Conservation (phyloP, 2,113 vertebrate species). For the Sceloporus undulatus region DNA sequence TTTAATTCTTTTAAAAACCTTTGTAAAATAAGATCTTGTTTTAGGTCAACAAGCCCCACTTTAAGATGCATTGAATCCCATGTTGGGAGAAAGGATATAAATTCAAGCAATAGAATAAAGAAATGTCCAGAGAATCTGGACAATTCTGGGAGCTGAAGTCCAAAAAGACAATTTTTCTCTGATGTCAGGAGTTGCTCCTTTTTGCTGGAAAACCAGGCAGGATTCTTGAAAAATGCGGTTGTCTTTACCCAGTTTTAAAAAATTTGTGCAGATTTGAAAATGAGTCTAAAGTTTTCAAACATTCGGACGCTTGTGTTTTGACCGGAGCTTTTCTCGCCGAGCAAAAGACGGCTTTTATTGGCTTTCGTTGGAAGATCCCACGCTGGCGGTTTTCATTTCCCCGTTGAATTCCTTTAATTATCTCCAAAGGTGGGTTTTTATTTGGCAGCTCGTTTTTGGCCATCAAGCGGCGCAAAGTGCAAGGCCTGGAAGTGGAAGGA, state of each 20-base stretch:
- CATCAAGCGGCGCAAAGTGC: conserved; percentile 49
- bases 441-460: conserved; percentile 58
- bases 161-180: too few species aligned
- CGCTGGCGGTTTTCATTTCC: conserved; percentile 69
- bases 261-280: neutral
- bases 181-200: too few species aligned
- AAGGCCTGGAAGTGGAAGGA: conserved; percentile 24
- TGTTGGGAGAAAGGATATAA: too few species aligned
- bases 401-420: conserved; percentile 69
- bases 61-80: too few species aligned
- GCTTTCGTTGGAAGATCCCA: conserved; percentile 56
- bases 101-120: too few species aligned
- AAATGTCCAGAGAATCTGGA: too few species aligned
- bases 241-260: conserved; percentile 13
- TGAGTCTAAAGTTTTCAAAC: conserved; percentile 27
- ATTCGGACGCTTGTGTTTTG: neutral
- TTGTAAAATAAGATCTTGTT: too few species aligned
- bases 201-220: too few species aligned
- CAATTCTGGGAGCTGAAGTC: too few species aligned
- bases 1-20: too few species aligned
- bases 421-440: conserved; percentile 57
- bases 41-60: too few species aligned
- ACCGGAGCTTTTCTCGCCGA: conserved; percentile 9
- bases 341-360: conserved; percentile 17
- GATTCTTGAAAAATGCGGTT: neutral